phyloP scores from a whole-genome alignment of 2,888 invertebrate species.

The Folsomia manolachei region DNA sequence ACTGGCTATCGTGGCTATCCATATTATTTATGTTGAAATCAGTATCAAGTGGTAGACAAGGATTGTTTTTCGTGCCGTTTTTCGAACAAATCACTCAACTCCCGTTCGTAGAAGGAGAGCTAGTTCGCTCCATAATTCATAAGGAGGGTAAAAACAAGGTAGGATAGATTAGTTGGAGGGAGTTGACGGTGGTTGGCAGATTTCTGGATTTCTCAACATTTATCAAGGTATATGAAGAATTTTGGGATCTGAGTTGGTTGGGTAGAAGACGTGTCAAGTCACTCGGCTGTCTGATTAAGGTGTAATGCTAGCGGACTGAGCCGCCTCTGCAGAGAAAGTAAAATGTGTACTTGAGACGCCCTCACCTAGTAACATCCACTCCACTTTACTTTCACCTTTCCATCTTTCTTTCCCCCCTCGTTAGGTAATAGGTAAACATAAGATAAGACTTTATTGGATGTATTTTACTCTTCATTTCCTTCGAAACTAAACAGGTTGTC shows the following conservation, averaged over 20 bases:
- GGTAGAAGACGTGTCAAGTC: slow-evolving; percentile 2
- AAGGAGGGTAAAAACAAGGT: background rate
- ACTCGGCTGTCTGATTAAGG: slow-evolving; percentile 12
- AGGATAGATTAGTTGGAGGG: background rate
- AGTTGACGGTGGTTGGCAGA: slow-evolving; percentile 4
- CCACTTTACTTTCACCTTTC: background rate
- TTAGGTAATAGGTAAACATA: background rate
- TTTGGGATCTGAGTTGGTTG: background rate
- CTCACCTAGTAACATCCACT: too few species aligned
- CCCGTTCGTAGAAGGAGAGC: too few species aligned
- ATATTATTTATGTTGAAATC: too few species aligned
- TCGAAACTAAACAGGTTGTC: background rate
- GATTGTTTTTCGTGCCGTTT: too few species aligned
- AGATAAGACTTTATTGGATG: background rate
- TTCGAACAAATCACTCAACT: too few species aligned
- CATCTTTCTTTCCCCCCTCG: background rate
- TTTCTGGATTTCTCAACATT: slow-evolving; percentile 1
- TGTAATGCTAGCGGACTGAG: background rate
- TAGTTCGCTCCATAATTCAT: background rate
- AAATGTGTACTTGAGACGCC: background rate
- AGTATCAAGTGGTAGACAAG: too few species aligned
- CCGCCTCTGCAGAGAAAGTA: background rate
- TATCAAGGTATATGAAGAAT: background rate
- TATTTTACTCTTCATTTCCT: background rate
- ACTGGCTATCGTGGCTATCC: too few species aligned